Evolutionary conservation across 2,888 invertebrate genomes (phyloP).

Genomic region (Cylloceria caligata): DNA sequence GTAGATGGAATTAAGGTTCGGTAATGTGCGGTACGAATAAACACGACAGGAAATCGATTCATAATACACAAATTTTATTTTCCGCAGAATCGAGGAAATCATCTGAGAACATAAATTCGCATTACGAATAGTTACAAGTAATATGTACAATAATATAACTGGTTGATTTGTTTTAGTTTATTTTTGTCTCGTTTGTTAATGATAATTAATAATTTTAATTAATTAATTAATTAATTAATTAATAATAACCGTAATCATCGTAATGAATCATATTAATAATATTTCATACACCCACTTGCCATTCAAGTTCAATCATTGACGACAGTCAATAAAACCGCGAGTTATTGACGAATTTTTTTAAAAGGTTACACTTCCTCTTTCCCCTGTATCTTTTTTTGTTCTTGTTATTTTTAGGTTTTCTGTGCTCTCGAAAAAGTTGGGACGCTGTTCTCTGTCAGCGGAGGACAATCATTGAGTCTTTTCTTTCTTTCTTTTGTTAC

Average conservation of each 20-base stretch:
- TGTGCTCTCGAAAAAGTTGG: conserved; percentile 57
- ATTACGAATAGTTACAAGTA: conserved; percentile 86
- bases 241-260: conserved; percentile 79
- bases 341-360: conserved; percentile 75
- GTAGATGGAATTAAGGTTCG: background rate
- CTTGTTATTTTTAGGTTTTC: conserved; percentile 49
- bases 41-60: conserved; percentile 72
- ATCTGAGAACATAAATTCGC: conserved; percentile 84
- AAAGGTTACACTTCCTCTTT: conserved; percentile 70
- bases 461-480: conserved; percentile 46
- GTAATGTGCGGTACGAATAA: background rate
- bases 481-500: conserved; percentile 42
- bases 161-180: conserved; percentile 73
- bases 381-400: conserved; percentile 59
- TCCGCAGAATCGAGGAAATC: conserved; percentile 85
- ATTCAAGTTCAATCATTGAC: conserved; percentile 73
- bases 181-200: conserved; percentile 69
- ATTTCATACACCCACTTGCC: conserved; percentile 76
- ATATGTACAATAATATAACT: conserved; percentile 85
- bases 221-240: conserved; percentile 80
- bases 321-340: conserved; percentile 74
- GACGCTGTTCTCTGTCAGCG: conserved; percentile 56
- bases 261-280: conserved; percentile 78
- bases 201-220: conserved; percentile 78
- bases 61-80: conserved; percentile 86